phyloP scores from a whole-genome alignment of 2,113 vertebrate species.

The Neotoma lepida region DNA sequence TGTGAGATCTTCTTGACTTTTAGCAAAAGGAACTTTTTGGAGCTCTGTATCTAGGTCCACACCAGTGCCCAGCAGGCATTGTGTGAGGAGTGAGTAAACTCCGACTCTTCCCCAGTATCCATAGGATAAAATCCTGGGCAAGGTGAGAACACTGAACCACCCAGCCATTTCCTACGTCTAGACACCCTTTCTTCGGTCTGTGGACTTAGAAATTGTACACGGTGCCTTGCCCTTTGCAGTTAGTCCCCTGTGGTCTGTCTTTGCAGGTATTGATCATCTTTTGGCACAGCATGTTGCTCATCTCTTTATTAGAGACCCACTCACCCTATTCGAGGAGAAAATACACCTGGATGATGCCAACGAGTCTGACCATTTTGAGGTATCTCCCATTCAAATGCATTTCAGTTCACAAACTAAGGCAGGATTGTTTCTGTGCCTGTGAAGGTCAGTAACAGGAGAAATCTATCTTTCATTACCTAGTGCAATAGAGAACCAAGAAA shows the following conservation, averaged over 20 bases:
- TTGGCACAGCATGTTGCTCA: slow-evolving; percentile 98
- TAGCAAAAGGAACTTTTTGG: slow-evolving; percentile 70
- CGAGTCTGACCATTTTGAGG: slow-evolving; percentile 99
- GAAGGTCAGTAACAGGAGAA: background rate
- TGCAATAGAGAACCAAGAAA: background rate
- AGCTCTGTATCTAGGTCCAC: slow-evolving; percentile 56
- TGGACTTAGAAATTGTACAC: background rate
- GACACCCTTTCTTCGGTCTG: background rate
- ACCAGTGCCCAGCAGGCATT: slow-evolving; percentile 47
- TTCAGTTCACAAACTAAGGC: background rate
- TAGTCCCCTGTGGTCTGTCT: slow-evolving; percentile 60
- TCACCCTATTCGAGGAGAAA: slow-evolving; percentile 96
- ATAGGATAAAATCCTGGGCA: slow-evolving; percentile 14
- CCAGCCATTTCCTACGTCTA: slow-evolving; percentile 9
- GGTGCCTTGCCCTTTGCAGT: background rate
- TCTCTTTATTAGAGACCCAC: slow-evolving; percentile 97
- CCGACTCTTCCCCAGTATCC: background rate
- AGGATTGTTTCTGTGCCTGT: background rate
- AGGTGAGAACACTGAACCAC: background rate
- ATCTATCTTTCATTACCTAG: background rate
- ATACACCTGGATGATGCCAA: slow-evolving; percentile 97
- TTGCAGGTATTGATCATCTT: slow-evolving; percentile 95
- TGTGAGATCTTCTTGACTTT: slow-evolving; percentile 70
- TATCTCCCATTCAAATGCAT: slow-evolving; percentile 58
- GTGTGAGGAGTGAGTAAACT: slow-evolving; percentile 39